Percentiles rank a stretch among this genome's conserved stretches.
phyloP scores from a whole-genome alignment of 2,797 vertebrate genomes.

The Danio choprae region DNA sequence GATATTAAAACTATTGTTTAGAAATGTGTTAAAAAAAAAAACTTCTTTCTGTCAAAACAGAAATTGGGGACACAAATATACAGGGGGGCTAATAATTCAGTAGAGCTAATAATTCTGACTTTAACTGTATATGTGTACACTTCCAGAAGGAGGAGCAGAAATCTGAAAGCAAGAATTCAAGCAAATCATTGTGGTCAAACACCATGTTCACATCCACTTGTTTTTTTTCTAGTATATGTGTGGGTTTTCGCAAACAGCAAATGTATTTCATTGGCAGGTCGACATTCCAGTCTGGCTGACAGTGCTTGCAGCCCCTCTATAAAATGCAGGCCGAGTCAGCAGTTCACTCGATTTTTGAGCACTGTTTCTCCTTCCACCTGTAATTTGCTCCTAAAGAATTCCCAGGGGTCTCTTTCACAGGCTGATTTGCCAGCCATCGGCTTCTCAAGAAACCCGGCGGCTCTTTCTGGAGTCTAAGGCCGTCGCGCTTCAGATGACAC shows the following conservation, averaged over 20 bases:
- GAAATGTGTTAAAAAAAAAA: too few relatives aligned
- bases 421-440: constrained; percentile 9
- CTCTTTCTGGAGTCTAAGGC: constrained; percentile 36
- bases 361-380: neutral
- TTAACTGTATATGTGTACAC: too few relatives aligned
- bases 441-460: constrained; percentile 14
- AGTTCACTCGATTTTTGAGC: neutral
- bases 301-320: neutral
- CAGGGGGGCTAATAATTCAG: too few relatives aligned
- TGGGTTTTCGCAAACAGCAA: neutral
- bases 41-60: too few relatives aligned
- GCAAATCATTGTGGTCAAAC: neutral
- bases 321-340: neutral
- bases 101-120: too few relatives aligned
- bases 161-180: neutral
- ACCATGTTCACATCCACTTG: neutral
- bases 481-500: constrained; percentile 28
- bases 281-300: neutral
- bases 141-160: too few relatives aligned
- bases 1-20: too few relatives aligned
- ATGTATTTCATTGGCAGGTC: neutral
- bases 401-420: neutral
- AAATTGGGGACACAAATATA: too few relatives aligned
- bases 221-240: neutral
- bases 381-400: neutral